Base-by-base conservation (phyloP, 2,888 invertebrate genomes). In the Rhopalosiphum nymphaeae region DNA sequence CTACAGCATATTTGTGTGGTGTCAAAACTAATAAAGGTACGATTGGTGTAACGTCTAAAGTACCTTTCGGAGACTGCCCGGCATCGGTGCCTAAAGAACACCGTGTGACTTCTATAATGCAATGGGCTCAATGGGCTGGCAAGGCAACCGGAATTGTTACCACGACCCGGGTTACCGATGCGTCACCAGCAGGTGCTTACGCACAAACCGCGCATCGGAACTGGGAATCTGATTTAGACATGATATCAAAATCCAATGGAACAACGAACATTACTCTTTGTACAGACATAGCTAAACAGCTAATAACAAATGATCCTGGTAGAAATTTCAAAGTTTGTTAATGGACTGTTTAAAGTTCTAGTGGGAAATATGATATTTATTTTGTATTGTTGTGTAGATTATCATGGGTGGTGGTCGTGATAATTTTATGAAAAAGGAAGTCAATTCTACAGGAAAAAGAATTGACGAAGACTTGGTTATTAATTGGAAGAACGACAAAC, bases 341-440 rank as follows among this genome's bases (percentile, higher is more conserved):
- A 29, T 29, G 4, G 21, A 21, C 13, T 49, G n/a, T 49, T 29
- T 86, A 86, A 78, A 36, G 3, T 86, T 86, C n/a, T 26, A 16
- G 3, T 25, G 7, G 11, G 4, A 56, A 56, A 49, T 53, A 25
- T 53, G 25, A 3, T 25, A 36, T 56, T 46, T 49, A 46, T 5
- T 53, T 25, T 21, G 7, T 25, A 21, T 88, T 0, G 42, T 53
- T 46, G n/a, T 78, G 95, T 95, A 98, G 97, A 98, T 98, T 0
- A 97, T 99, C 46, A 97, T 99, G 97, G 99, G 98, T 0, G 99
- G 99, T 10, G 98, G 99, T 0, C 96, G 97, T 88, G 98, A 98
- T 95, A 96, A 97, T 95, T 96, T 98, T 16, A 96, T 97, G 53
- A 95, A 96, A 0, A 96, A 96, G 0, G 95, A 96, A 10, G 95